Evolutionary conservation across 2,113 vertebrate genomes (phyloP), one percentile per base, ranked within the genome.

Genomic region (Limanda limanda): DNA sequence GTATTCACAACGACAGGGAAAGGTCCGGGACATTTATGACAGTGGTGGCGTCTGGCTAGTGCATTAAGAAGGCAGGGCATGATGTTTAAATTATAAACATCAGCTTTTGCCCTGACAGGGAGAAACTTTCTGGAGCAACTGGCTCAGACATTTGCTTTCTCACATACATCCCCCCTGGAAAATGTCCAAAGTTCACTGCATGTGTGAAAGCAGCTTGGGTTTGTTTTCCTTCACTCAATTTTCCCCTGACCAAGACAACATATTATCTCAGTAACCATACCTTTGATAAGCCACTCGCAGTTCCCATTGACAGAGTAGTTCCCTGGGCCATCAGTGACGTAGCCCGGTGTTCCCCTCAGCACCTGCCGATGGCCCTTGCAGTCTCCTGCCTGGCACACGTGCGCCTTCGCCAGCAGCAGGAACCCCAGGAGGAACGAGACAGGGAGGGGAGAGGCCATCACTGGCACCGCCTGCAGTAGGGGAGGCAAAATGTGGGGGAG

Each of bases 231-330:
- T 35, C 13, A 2, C 23, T 9, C 35, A 68, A 4, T 11, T 17
- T 65, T 24, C 2, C 14, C 42, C 25, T 51, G 18, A 1, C 54
- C 4, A 42, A 25, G 2, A 56, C 14, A 47, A 11, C 1, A 48
- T 21, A 11, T 12, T 37, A 24, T 56, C 27, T 1, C 15, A 8
- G 0, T 24, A 5, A 11, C 58, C 12, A 52, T 91, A 97, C 97
- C 97, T 93, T 95, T 96, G 58, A 98, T 96, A n/a, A 98, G 94
- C 97, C 97, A 98, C 81, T 98, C 97, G 85, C 97, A 98, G 94
- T 97, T 96, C 64, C 97, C 96, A 69, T 97, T 97, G 79, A 97
- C 97, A 4, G 96, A 97, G 91, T 98, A 98, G 90, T 98, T 98
- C 82, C 96, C 96, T 0, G 95, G 95, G 31, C 97, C 97, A n/a